These are phyloP conservation scores for Pararge aegeria DNA, from an alignment of 1,140 invertebrate genomes.

Conservation along the genomic window DNA sequence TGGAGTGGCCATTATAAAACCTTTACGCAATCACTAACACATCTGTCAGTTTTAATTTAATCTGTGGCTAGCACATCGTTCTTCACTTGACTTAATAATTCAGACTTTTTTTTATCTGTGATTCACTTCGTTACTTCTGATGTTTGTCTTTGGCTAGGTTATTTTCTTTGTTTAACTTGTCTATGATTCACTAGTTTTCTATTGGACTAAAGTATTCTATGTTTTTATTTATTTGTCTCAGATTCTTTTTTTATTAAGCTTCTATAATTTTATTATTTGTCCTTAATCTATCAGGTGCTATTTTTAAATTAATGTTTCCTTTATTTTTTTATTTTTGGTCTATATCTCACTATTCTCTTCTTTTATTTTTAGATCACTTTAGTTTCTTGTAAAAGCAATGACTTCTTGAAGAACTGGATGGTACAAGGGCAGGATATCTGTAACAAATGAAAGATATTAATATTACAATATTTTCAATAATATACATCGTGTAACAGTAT, in stretches of 20 bases:
- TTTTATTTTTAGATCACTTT: background rate
- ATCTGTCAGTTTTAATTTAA: constrained; percentile 18
- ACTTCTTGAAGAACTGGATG: constrained; percentile 4
- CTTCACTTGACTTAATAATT: background rate
- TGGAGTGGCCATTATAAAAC: constrained; percentile 86
- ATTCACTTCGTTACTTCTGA: background rate
- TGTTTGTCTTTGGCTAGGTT: too few relatives aligned
- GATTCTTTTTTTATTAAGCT: too few relatives aligned
- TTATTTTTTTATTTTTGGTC: too few relatives aligned
- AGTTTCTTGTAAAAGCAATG: background rate
- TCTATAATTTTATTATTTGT: too few relatives aligned
- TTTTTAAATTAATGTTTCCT: background rate
- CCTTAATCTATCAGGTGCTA: too few relatives aligned
- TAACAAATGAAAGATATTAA: constrained; percentile 15
- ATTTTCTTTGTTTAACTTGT: background rate
- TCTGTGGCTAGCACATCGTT: constrained; percentile 12
- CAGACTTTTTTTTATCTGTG: constrained; percentile 7
- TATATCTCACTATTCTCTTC: background rate
- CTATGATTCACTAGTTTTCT: background rate
- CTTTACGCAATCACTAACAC: constrained; percentile 2
- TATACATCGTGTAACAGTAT: too few relatives aligned
- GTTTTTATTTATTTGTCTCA: background rate
- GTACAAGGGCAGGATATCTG: constrained; percentile 17
- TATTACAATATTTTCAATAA: too few relatives aligned
- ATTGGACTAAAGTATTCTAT: background rate